These are phyloP conservation scores for Bembecia ichneumoniformis DNA, from an alignment of 2,888 invertebrate species.

Conservation along the genomic window DNA sequence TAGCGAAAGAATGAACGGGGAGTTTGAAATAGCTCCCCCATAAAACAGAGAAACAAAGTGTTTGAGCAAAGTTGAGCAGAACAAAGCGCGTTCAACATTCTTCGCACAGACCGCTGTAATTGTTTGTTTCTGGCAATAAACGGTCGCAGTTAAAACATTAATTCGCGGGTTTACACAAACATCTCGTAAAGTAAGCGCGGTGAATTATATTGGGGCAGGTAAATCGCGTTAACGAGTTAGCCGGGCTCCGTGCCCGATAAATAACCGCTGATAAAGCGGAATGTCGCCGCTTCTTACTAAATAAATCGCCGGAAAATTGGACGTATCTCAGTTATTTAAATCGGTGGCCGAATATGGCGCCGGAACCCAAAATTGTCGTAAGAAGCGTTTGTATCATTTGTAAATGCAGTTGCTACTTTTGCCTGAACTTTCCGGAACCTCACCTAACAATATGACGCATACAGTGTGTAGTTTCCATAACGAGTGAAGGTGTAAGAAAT, in stretches of 20 bases:
- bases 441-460: too few relatives aligned
- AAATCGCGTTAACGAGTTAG: conserved; percentile 47
- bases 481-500: too few relatives aligned
- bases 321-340: conserved; percentile 9
- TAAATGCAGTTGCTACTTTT: too few relatives aligned
- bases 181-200: conserved; percentile 36
- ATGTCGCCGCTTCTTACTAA: conserved; percentile 23
- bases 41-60: too few relatives aligned
- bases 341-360: conserved; percentile 19
- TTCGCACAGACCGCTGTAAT: neutral
- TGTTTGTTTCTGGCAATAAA: conserved; percentile 1
- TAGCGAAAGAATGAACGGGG: too few relatives aligned
- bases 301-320: conserved; percentile 24
- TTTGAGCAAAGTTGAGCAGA: neutral
- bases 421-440: too few relatives aligned
- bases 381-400: too few relatives aligned
- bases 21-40: too few relatives aligned
- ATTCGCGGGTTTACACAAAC: conserved; percentile 40
- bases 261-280: conserved; percentile 42
- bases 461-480: too few relatives aligned
- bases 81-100: neutral
- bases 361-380: too few relatives aligned
- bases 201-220: conserved; percentile 49
- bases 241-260: conserved; percentile 26
- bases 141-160: conserved; percentile 21